A percentile compares a stretch with the other conserved stretches of the same genome.
These are phyloP conservation scores for Drosophila greeni DNA, from an alignment of 2,888 invertebrate species.

Conservation along the genomic window DNA sequence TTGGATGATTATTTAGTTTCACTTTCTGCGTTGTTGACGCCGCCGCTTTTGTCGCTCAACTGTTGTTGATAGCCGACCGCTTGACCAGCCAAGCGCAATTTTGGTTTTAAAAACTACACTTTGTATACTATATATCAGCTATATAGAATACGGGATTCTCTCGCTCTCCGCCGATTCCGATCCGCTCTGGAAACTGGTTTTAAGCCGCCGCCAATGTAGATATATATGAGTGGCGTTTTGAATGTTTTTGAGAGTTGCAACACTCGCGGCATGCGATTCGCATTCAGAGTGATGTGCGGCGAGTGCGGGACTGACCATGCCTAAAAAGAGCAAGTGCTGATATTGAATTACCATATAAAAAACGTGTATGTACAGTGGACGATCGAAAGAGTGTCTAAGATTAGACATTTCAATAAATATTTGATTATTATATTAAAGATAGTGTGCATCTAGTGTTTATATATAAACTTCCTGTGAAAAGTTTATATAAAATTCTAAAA, in stretches of 20 bases:
- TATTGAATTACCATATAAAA: constrained; percentile 8
- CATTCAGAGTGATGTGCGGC: constrained; percentile 10
- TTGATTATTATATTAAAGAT: no score
- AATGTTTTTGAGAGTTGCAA: constrained; percentile 19
- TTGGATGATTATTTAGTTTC: constrained; percentile 3
- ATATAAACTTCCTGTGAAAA: no score
- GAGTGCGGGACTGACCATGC: constrained; percentile 7
- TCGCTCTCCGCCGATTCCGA: constrained; percentile 8
- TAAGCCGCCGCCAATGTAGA: background rate
- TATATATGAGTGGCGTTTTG: constrained; percentile 7
- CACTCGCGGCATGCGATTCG: constrained; percentile 6
- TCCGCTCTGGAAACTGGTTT: constrained; percentile 48
- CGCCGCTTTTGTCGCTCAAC: constrained; percentile 41
- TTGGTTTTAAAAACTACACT: constrained; percentile 30
- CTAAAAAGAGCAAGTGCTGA: constrained; percentile 12
- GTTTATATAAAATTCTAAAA: no score
- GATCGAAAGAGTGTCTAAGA: background rate
- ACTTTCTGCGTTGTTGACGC: constrained; percentile 44
- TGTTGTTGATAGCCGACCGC: constrained; percentile 39
- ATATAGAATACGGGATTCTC: constrained; percentile 21
- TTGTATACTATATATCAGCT: constrained; percentile 9
- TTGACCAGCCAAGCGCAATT: constrained; percentile 48
- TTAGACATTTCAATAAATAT: no score
- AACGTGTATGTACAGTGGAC: background rate
- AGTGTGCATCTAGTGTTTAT: no score